A percentile compares a stretch with the other conserved stretches of the same genome.
Conservation (phyloP, 2,113 vertebrate species). For the Pandion haliaetus region DNA sequence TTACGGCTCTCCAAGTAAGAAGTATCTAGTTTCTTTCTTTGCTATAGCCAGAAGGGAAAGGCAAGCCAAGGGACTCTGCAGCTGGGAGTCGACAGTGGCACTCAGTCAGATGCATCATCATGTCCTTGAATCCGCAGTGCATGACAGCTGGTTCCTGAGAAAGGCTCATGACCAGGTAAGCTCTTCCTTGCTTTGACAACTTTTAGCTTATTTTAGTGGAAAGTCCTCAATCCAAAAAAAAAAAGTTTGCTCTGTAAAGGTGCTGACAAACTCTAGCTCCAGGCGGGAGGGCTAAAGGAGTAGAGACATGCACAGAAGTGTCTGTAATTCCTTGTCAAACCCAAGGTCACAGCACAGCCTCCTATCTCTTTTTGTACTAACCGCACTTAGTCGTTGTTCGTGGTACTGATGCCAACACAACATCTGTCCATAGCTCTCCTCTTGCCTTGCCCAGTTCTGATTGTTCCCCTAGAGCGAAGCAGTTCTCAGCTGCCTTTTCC, state of each 20-base stretch:
- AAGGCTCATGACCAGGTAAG: background rate
- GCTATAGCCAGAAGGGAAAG: background rate
- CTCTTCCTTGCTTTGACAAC: background rate
- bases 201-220: background rate
- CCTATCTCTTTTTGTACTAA: background rate
- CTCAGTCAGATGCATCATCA: background rate
- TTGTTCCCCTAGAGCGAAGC: background rate
- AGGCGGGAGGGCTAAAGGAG: background rate
- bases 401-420: accelerated
- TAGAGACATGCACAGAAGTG: background rate
- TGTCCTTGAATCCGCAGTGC: accelerated
- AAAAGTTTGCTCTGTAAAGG: background rate
- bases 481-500: background rate
- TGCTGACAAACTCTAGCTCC: background rate
- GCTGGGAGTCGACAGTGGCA: background rate
- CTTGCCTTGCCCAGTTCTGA: background rate
- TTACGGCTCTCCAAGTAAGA: background rate
- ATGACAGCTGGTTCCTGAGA: background rate
- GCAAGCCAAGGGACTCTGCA: background rate
- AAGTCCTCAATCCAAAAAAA: background rate
- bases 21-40: too few relatives aligned
- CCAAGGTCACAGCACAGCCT: background rate
- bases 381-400: background rate
- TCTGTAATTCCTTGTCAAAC: background rate
- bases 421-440: background rate